Evolutionary conservation across 2,113 vertebrate species (phyloP).

Genomic region (Heteronetta atricapilla): DNA sequence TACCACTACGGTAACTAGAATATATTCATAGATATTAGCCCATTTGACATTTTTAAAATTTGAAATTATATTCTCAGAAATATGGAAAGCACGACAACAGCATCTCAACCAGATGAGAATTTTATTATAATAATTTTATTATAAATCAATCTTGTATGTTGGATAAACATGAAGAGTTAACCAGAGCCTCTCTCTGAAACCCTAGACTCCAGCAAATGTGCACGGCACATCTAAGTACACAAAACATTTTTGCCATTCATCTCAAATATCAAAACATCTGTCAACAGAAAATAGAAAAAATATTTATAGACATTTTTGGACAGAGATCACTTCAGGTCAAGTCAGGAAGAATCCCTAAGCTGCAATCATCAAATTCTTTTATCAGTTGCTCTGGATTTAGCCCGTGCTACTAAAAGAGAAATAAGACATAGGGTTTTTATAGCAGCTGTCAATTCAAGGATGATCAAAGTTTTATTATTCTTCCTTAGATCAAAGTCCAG

Average conservation of each 20-base stretch:
- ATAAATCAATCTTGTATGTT: not conserved
- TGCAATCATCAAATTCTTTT: constrained; percentile 41
- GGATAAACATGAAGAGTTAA: not conserved
- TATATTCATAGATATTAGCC: not conserved
- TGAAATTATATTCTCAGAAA: not conserved
- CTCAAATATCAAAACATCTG: constrained; percentile 56
- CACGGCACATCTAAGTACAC: not conserved
- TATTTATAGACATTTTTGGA: constrained; percentile 43
- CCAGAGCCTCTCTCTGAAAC: not conserved
- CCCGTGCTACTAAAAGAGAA: constrained; percentile 16
- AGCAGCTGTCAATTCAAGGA: constrained; percentile 51
- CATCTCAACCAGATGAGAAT: not conserved
- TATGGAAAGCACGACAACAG: not conserved
- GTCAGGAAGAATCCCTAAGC: not conserved
- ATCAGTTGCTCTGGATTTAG: constrained; percentile 48
- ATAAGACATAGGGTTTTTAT: constrained; percentile 16
- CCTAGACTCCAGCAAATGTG: not conserved
- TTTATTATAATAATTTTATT: not conserved
- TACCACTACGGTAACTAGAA: not conserved
- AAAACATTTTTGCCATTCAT: not conserved
- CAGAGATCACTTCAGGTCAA: constrained; percentile 51
- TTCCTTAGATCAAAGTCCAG: constrained; percentile 54
- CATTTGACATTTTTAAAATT: not conserved
- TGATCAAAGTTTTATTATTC: constrained; percentile 63
- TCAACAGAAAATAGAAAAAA: constrained; percentile 7